Percentiles rank a stretch among this genome's conserved stretches.
These are phyloP conservation scores for Poecilus cupreus DNA, from an alignment of 2,888 invertebrate species.

Conservation along the genomic window DNA sequence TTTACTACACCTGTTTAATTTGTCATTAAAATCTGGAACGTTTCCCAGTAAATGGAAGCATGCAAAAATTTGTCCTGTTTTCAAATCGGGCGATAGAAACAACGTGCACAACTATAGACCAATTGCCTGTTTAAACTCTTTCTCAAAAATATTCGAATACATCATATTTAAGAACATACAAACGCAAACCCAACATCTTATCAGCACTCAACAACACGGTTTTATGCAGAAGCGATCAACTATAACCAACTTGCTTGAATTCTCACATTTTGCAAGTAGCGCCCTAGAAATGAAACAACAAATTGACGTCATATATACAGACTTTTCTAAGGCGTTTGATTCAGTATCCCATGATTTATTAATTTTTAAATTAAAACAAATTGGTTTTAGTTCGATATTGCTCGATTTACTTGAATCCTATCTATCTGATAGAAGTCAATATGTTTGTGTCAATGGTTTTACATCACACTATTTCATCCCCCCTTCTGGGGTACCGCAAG, in stretches of 20 bases:
- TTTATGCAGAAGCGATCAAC: conserved; percentile 59
- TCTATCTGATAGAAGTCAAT: too few species aligned
- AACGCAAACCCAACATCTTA: conserved; percentile 9
- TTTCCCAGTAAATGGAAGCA: neutral
- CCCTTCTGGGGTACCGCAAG: neutral
- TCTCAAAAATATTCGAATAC: conserved; percentile 62
- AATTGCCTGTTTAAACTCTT: conserved; percentile 58
- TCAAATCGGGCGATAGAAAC: conserved; percentile 57
- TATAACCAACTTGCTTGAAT: conserved; percentile 56
- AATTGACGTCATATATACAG: conserved; percentile 58
- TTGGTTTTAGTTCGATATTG: too few species aligned
- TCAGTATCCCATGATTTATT: too few species aligned
- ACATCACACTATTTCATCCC: too few species aligned
- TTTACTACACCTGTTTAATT: neutral
- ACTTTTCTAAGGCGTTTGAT: conserved; percentile 56
- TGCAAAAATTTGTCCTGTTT: conserved; percentile 48
- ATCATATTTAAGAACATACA: conserved; percentile 58
- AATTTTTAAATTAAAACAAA: too few species aligned
- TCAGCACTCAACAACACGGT: conserved; percentile 54
- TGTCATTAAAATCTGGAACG: neutral
- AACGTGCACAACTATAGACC: conserved; percentile 60
- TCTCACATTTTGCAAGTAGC: conserved; percentile 47
- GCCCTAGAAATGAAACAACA: conserved; percentile 53
- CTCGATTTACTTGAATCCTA: too few species aligned
- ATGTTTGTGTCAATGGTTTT: too few species aligned